Base-by-base conservation (phyloP, 2,797 vertebrate species). In the Pempheris klunzingeri region DNA sequence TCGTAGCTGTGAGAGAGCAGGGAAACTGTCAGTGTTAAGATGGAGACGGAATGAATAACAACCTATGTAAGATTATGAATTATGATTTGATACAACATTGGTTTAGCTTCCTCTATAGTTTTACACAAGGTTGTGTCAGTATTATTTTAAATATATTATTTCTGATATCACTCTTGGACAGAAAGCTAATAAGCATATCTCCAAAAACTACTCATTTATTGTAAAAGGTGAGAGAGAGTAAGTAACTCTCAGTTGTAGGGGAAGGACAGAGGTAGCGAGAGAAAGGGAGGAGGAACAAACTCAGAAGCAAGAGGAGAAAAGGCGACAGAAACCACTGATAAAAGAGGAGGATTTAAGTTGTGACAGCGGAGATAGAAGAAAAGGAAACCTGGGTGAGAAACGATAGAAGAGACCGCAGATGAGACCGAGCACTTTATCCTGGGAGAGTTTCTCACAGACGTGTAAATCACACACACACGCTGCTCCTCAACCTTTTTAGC, bases 31-130 rank as follows among this genome's bases (percentile, higher is more conserved):
- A 57, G 74, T 57, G 67, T 58, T 78, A 24, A 72, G 65, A 82
- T 76, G 71, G 69, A 74, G 77, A 61, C 32, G 15, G 76, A 20
- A 63, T 84, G 87, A 88, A 75, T 86, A 73, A 90, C 67, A 61
- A 59, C 80, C 78, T 81, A 54, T 82, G 64, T 63, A 59, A 71
- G 63, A 81, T 85, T 50, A 70, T 74, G 78, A 87, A 72, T 86
- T 81, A 87, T 53, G 68, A 78, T 78, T 77, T 84, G 84, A 85
- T 85, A 83, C 69, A 84, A 81, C 87, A 70, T 63, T 86, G 68
- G 78, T 83, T 86, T 75, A 83, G 66, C 80, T 85, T 87, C 81
- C 80, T 85, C 81, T 81, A 82, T 84, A 80, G 76, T 84, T 88
- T 90, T 74, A 86, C 82, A 82, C 82, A 80, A 84, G 87, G 83